Percentiles rank a stretch among this genome's conserved stretches.
phyloP scores from a whole-genome alignment of 1,140 invertebrate species.

The Pachypsylla venusta region DNA sequence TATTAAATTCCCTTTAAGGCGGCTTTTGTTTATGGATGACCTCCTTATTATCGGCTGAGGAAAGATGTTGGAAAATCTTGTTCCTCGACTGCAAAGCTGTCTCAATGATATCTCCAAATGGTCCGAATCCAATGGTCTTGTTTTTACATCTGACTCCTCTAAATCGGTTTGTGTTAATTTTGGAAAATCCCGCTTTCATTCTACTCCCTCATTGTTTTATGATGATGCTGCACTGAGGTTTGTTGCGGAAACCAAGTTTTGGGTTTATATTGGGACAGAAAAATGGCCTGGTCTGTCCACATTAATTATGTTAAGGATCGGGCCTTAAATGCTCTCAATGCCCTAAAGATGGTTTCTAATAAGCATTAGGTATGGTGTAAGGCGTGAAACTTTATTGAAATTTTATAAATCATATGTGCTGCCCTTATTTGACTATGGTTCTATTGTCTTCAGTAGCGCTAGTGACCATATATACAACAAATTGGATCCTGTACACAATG shows the following conservation, averaged over 20 bases:
- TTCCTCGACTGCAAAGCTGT: background rate
- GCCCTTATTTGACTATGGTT: too few relatives aligned
- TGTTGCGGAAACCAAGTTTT: background rate
- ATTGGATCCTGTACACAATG: too few relatives aligned
- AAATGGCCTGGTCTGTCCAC: background rate
- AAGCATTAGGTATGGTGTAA: too few relatives aligned
- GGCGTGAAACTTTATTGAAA: too few relatives aligned
- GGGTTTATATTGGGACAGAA: background rate
- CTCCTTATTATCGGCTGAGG: background rate
- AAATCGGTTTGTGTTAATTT: constrained; percentile 3
- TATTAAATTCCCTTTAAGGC: background rate
- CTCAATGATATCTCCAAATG: background rate
- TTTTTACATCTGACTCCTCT: constrained; percentile 2
- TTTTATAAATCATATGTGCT: too few relatives aligned
- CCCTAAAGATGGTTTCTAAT: too few relatives aligned
- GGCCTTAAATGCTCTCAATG: too few relatives aligned
- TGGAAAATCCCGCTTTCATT: background rate
- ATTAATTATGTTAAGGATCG: too few relatives aligned
- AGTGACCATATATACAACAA: too few relatives aligned
- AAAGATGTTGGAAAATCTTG: background rate
- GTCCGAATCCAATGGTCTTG: background rate
- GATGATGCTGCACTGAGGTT: background rate
- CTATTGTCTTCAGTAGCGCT: too few relatives aligned
- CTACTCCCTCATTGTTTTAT: background rate
- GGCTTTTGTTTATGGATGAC: constrained; percentile 9